Evolutionary conservation across 2,888 invertebrate genomes (phyloP).

Genomic region (Adelognathus sp.): DNA sequence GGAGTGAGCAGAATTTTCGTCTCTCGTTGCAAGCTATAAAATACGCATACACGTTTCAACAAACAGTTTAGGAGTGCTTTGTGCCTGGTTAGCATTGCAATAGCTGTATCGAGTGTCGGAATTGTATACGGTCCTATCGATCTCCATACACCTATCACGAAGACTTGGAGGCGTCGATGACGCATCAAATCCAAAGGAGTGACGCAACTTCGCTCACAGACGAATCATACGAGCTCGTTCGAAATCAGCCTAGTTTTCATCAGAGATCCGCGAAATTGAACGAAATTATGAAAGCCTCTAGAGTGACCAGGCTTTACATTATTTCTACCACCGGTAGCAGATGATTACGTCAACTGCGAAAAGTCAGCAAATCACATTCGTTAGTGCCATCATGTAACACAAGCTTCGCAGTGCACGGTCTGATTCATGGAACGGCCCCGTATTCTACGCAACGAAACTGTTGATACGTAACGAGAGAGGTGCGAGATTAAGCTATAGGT

Average conservation of each 20-base stretch:
- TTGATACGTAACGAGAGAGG: constrained; percentile 17
- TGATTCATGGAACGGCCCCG: constrained; percentile 28
- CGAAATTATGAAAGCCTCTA: background rate
- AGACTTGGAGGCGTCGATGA: constrained; percentile 14
- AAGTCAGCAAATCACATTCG: background rate
- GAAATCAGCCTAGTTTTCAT: background rate
- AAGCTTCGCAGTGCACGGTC: background rate
- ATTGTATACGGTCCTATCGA: background rate
- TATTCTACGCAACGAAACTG: background rate
- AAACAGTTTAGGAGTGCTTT: background rate
- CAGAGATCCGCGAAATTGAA: background rate
- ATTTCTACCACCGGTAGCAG: background rate
- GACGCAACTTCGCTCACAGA: background rate
- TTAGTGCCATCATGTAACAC: background rate
- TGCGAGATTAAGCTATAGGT: background rate
- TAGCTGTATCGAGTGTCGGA: background rate
- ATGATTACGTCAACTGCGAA: constrained; percentile 3
- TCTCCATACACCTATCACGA: background rate
- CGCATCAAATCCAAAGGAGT: background rate
- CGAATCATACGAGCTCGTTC: background rate
- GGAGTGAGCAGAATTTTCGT: constrained; percentile 34
- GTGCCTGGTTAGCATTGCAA: constrained; percentile 27
- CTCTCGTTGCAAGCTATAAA: constrained; percentile 20
- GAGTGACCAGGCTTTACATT: background rate
- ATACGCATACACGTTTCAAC: constrained; percentile 1